A percentile compares a stretch with the other conserved stretches of the same genome.
Conservation (phyloP, 2,888 invertebrate species). For the Rhodophaea formosa region DNA sequence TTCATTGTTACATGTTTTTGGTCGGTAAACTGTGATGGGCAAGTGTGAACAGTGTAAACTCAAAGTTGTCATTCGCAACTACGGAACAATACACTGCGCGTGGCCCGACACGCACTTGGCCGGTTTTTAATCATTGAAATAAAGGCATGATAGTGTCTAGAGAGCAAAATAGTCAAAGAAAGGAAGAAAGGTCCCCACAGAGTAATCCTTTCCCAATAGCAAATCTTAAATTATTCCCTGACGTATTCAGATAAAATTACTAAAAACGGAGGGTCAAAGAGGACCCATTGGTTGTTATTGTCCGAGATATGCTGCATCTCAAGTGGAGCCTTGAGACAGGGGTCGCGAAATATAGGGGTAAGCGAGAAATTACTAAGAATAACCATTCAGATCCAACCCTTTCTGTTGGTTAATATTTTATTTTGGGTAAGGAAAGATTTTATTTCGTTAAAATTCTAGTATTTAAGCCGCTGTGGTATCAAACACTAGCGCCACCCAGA, state of each 20-base stretch:
- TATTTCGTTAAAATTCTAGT: neutral
- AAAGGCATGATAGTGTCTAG: too few species aligned
- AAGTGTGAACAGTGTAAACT: too few species aligned
- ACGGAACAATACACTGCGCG: too few species aligned
- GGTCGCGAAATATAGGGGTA: slow-evolving; percentile 46
- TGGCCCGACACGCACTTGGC: too few species aligned
- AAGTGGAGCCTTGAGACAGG: slow-evolving; percentile 41
- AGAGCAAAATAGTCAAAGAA: too few species aligned
- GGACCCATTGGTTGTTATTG: slow-evolving; percentile 52
- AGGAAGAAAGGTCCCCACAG: neutral
- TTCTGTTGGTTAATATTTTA: slow-evolving; percentile 33
- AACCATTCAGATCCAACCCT: slow-evolving; percentile 39
- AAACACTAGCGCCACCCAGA: too few species aligned
- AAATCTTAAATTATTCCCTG: slow-evolving; percentile 45
- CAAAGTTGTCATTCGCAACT: too few species aligned
- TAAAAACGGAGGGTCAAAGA: slow-evolving; percentile 47
- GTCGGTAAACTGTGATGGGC: too few species aligned
- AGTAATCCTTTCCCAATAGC: slow-evolving; percentile 25
- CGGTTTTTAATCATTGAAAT: too few species aligned
- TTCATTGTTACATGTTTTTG: too few species aligned
- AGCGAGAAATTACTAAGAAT: slow-evolving; percentile 43
- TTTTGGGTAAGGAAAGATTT: slow-evolving; percentile 2
- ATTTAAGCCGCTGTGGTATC: neutral
- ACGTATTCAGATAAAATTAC: slow-evolving; percentile 53
- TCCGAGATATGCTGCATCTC: slow-evolving; percentile 57